A percentile compares a stretch with the other conserved stretches of the same genome.
Conservation (phyloP, 2,797 vertebrate species). For the Pelodytes ibericus region DNA sequence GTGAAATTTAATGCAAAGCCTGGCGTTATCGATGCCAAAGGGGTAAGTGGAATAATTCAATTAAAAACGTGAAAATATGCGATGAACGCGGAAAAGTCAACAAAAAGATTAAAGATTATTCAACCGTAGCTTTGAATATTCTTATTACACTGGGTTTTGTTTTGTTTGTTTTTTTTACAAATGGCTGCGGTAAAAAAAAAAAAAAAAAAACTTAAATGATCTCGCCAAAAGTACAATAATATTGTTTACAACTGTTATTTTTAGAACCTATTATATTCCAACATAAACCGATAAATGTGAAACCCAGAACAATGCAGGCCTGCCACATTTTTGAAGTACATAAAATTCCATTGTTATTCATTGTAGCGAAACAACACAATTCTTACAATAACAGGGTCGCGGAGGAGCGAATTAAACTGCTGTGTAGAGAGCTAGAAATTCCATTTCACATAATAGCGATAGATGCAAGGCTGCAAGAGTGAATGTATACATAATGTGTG, state of each 20-base stretch:
- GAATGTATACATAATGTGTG: too few species aligned
- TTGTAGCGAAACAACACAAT: not conserved
- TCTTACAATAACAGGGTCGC: not conserved
- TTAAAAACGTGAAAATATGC: not conserved
- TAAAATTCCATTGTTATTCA: not conserved
- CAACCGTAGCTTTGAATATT: too few species aligned
- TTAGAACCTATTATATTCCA: not conserved
- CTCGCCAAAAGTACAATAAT: not conserved
- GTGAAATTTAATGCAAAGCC: constrained; percentile 96
- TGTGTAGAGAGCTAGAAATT: not conserved
- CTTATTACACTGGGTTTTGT: too few species aligned
- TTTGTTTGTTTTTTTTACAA: too few species aligned
- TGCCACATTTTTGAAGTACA: constrained; percentile 1
- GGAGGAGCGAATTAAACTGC: not conserved
- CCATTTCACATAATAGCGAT: too few species aligned
- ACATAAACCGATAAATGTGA: not conserved
- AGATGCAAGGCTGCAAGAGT: too few species aligned
- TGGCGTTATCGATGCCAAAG: constrained; percentile 92
- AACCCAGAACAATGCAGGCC: not conserved
- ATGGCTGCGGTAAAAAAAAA: too few species aligned
- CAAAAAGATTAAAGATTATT: too few species aligned
- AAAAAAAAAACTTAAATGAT: too few species aligned
- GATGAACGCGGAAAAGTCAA: not conserved
- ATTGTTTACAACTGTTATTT: not conserved
- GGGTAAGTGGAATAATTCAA: constrained; percentile 75